These are phyloP conservation scores for Diplodus puntazzo DNA, from an alignment of 2,797 vertebrate species.

Conservation along the genomic window DNA sequence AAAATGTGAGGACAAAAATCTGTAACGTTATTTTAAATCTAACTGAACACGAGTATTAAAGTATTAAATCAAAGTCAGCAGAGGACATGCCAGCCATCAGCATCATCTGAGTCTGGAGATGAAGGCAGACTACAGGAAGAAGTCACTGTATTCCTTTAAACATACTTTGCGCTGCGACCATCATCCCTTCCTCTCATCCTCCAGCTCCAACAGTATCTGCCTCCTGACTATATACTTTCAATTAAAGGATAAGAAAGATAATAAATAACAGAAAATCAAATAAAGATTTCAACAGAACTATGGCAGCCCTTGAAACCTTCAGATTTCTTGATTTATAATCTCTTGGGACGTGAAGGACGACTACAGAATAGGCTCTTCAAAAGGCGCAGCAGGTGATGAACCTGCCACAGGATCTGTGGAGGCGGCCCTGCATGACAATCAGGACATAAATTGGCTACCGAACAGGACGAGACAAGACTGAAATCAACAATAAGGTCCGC, in stretches of 20 bases:
- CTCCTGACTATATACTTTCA: no score
- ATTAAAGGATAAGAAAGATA: background rate
- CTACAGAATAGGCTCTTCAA: background rate
- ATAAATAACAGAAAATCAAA: background rate
- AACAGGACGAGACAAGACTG: background rate
- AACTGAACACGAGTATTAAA: no score
- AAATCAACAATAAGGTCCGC: no score
- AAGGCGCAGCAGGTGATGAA: background rate
- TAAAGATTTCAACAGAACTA: background rate
- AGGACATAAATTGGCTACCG: background rate
- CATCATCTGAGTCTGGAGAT: background rate
- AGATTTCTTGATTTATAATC: background rate
- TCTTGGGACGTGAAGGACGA: background rate
- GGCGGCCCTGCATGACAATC: background rate
- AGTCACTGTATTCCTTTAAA: no score
- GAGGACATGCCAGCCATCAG: background rate
- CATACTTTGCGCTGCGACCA: no score
- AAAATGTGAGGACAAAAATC: background rate
- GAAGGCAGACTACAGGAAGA: background rate
- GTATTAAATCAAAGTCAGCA: background rate
- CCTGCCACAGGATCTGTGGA: background rate
- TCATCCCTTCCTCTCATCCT: no score
- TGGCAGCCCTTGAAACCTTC: background rate
- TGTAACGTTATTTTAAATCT: conserved; percentile 2
- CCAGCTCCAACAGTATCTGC: no score